Evolutionary conservation across 2,797 vertebrate genomes (phyloP).

Genomic region (Pangasius macronema): DNA sequence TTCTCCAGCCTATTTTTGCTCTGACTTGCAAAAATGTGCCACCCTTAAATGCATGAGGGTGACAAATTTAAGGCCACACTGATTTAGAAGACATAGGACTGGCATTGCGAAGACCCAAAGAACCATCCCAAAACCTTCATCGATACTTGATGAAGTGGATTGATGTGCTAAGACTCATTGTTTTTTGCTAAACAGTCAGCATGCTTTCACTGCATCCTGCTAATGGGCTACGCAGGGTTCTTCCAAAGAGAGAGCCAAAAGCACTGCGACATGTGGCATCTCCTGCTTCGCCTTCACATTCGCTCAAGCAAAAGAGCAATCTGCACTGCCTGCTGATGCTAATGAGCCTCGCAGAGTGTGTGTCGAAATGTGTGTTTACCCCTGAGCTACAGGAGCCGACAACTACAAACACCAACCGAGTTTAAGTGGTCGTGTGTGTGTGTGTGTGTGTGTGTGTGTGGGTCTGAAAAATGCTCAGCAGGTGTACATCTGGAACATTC

Average conservation of each 20-base stretch:
- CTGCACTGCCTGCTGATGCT: conserved; percentile 49
- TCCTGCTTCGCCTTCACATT: conserved; percentile 64
- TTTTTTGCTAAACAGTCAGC: conserved; percentile 34
- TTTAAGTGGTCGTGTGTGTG: not conserved
- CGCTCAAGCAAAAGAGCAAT: conserved; percentile 52
- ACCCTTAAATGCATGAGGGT: not conserved
- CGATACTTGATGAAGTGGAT: not conserved
- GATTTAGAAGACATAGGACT: not conserved
- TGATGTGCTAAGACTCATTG: conserved; percentile 23
- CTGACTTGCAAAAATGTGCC: not conserved
- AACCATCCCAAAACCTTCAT: not conserved
- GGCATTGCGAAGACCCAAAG: not conserved
- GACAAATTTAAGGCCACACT: not conserved
- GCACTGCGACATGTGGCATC: conserved; percentile 70
- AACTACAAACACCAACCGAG: conserved; percentile 35
- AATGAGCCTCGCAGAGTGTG: conserved; percentile 43
- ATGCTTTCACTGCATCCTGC: conserved; percentile 57
- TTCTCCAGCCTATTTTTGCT: not conserved
- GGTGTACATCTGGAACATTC: conserved; percentile 41
- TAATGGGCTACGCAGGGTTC: conserved; percentile 48
- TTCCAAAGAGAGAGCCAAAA: conserved; percentile 55
- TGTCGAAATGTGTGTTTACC: conserved; percentile 26
- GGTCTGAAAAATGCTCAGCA: conserved; percentile 29
- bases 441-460: conserved; percentile 25
- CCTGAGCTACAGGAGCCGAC: conserved; percentile 36